These are phyloP conservation scores for Lithophane socia DNA, from an alignment of 2,888 invertebrate species.

Conservation along the genomic window DNA sequence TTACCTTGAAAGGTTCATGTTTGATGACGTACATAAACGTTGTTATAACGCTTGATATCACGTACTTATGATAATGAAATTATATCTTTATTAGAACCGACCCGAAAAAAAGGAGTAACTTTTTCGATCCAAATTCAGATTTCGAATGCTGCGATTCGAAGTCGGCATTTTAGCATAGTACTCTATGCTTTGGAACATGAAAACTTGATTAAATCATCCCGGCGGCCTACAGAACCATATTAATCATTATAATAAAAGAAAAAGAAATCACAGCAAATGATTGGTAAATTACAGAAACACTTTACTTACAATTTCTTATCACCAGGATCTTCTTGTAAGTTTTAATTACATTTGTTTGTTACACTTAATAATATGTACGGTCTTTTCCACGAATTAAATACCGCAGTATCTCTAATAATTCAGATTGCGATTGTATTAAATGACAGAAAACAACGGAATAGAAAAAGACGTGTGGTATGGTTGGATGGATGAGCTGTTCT, in stretches of 20 bases:
- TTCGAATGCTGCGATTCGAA: conserved; percentile 35
- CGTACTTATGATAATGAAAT: conserved; percentile 69
- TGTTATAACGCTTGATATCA: conserved; percentile 69
- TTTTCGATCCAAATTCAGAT: conserved; percentile 49
- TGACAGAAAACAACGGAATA: conserved; percentile 87
- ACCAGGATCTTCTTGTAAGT: conserved; percentile 68
- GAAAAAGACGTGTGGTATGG: conserved; percentile 84
- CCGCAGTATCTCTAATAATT: conserved; percentile 73
- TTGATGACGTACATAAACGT: conserved; percentile 64
- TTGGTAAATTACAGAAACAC: conserved; percentile 69
- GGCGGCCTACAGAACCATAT: conserved; percentile 33
- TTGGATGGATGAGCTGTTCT: conserved; percentile 76
- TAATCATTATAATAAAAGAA: conserved; percentile 62
- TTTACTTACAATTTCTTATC: conserved; percentile 79
- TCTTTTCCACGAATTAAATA: conserved; percentile 74
- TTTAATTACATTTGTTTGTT: conserved; percentile 68
- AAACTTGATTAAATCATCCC: conserved; percentile 28
- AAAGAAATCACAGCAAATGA: conserved; percentile 77
- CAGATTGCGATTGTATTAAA: conserved; percentile 79
- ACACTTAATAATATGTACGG: conserved; percentile 77
- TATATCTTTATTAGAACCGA: conserved; percentile 61
- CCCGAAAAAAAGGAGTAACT: conserved; percentile 60
- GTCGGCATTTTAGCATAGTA: conserved; percentile 27
- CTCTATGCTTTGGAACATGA: conserved; percentile 20
- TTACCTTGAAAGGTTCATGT: conserved; percentile 79